Percentiles rank a stretch among this genome's conserved stretches.
phyloP scores from a whole-genome alignment of 92 coral and sea anemone genomes.

The Siderastrea siderea region DNA sequence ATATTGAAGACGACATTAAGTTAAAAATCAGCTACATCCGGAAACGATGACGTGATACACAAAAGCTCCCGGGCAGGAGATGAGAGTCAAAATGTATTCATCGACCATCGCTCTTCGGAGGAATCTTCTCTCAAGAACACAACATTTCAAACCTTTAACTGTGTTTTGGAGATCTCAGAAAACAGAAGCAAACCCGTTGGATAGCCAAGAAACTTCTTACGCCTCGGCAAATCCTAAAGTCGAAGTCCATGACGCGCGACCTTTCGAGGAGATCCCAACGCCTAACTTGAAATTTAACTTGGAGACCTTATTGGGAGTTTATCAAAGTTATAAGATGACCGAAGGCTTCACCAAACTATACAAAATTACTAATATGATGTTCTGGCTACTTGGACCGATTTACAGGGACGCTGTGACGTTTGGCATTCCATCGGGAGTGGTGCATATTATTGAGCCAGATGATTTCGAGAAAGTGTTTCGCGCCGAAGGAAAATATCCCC shows the following conservation, averaged over 20 bases:
- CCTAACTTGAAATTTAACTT: neutral
- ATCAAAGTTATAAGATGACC: neutral
- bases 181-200: neutral
- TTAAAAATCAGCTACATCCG: too few relatives aligned
- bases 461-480: neutral
- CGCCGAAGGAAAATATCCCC: conserved; percentile 7
- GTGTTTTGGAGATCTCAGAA: conserved; percentile 15
- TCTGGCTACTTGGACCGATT: neutral
- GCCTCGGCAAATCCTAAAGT: neutral
- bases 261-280: neutral
- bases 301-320: neutral
- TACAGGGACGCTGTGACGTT: neutral
- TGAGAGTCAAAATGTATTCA: too few relatives aligned
- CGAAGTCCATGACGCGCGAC: neutral
- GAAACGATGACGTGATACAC: too few relatives aligned
- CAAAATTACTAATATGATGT: neutral
- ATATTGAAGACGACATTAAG: too few relatives aligned
- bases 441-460: neutral
- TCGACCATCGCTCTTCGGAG: conserved; percentile 4
- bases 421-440: neutral
- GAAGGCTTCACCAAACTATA: neutral
- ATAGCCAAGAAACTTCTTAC: neutral
- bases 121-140: conserved; percentile 14
- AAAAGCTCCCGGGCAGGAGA: too few relatives aligned
- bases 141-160: conserved; percentile 4